These are phyloP conservation scores for Rhaphigaster nebulosa DNA, from an alignment of 2,888 invertebrate species.

Conservation along the genomic window DNA sequence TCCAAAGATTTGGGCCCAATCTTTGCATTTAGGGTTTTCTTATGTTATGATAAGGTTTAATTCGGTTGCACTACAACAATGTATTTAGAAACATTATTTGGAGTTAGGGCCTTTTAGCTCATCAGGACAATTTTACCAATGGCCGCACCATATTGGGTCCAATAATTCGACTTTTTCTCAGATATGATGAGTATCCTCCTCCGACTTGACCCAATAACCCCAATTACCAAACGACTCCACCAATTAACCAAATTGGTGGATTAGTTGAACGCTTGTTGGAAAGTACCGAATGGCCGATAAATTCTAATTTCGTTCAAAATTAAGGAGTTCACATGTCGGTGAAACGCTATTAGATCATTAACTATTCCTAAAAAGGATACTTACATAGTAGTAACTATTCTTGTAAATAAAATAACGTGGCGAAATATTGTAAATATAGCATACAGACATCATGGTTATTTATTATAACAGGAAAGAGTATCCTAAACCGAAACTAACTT, in stretches of 20 bases:
- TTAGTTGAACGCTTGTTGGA: background rate
- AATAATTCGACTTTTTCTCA: background rate
- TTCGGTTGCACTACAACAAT: too few species aligned
- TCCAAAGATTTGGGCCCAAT: too few species aligned
- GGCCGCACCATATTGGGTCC: background rate
- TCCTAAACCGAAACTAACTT: too few species aligned
- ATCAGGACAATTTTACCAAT: too few species aligned
- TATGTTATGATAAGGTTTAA: too few species aligned
- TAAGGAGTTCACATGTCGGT: background rate
- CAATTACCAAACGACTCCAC: background rate
- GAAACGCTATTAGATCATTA: background rate
- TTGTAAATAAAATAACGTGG: background rate
- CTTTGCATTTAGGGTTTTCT: too few species aligned
- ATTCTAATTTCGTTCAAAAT: background rate
- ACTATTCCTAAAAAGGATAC: background rate
- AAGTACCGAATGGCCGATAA: background rate
- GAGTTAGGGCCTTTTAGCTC: too few species aligned
- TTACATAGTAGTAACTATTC: background rate
- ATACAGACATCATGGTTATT: too few species aligned
- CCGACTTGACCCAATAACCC: slow-evolving; percentile 1
- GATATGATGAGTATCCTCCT: background rate
- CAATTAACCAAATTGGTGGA: slow-evolving; percentile 11
- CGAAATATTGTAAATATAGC: too few species aligned
- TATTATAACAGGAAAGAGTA: too few species aligned
- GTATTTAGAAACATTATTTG: too few species aligned